Percentiles rank a stretch among this genome's conserved stretches.
Evolutionary conservation across 2,888 invertebrate species (phyloP).

Genomic region (Euplagia quadripunctaria): DNA sequence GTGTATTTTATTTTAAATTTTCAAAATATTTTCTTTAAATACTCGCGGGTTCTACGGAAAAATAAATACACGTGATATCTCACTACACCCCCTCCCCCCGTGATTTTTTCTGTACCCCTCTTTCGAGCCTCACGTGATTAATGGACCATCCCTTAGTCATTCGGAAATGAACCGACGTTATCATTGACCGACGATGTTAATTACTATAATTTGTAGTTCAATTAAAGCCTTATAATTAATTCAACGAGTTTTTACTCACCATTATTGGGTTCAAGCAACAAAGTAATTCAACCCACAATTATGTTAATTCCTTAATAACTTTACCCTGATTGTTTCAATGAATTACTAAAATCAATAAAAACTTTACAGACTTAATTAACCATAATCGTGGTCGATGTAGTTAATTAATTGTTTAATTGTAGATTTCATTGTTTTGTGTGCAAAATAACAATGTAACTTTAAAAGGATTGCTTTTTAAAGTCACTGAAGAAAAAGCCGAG

Average conservation of each 20-base stretch:
- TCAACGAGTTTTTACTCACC: neutral
- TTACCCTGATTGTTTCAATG: neutral
- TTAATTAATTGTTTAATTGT: neutral
- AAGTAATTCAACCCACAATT: neutral
- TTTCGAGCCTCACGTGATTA: too few relatives aligned
- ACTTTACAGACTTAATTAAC: neutral
- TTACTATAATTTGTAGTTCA: neutral
- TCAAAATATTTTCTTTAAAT: too few relatives aligned
- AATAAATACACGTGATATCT: too few relatives aligned
- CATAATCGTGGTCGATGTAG: neutral
- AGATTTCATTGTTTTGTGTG: neutral
- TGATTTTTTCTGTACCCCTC: too few relatives aligned
- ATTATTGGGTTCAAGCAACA: neutral
- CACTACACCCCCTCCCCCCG: too few relatives aligned
- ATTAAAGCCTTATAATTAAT: neutral
- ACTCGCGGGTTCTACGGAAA: too few relatives aligned
- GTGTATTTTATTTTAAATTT: too few relatives aligned
- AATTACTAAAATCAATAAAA: neutral
- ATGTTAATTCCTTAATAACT: neutral
- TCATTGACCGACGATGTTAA: neutral
- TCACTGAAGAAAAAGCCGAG: too few relatives aligned
- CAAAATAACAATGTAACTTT: too few relatives aligned
- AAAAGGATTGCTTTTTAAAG: too few relatives aligned
- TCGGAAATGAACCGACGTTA: neutral
- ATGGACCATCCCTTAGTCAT: too few relatives aligned